Evolutionary conservation across 2,113 vertebrate genomes (phyloP).

Genomic region (Pavo muticus): DNA sequence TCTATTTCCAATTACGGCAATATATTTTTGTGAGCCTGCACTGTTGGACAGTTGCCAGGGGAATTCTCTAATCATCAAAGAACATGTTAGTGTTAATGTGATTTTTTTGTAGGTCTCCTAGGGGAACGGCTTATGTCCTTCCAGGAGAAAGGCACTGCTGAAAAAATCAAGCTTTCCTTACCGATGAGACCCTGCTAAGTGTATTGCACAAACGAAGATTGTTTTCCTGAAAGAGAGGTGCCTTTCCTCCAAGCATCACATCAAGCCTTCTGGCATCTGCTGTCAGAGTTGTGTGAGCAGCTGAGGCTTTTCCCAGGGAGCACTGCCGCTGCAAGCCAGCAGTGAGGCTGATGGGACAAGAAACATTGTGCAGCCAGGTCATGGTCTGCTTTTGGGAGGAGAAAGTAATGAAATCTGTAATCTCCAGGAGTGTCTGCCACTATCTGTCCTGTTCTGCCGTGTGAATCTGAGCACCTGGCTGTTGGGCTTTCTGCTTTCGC

Average conservation of each 20-base stretch:
- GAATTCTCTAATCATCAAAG: slow-evolving; percentile 53
- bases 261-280: neutral
- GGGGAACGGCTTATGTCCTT: slow-evolving; percentile 37
- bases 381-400: neutral
- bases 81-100: slow-evolving; percentile 5
- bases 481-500: neutral
- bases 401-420: neutral
- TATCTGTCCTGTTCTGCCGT: neutral
- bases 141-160: slow-evolving; percentile 7
- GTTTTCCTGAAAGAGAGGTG: neutral
- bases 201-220: neutral
- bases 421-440: neutral
- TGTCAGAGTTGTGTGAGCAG: neutral
- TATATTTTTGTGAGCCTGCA: slow-evolving; percentile 24
- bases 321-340: neutral
- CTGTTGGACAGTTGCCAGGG: slow-evolving; percentile 24
- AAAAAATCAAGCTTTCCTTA: slow-evolving; percentile 16
- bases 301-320: neutral
- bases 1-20: neutral
- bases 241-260: neutral
- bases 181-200: neutral
- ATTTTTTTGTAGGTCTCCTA: slow-evolving; percentile 17
- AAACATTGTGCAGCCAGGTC: neutral
- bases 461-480: neutral
- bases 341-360: neutral